Evolutionary conservation across 2,888 invertebrate species (phyloP).

Genomic region (Dicranocentrus wangi): DNA sequence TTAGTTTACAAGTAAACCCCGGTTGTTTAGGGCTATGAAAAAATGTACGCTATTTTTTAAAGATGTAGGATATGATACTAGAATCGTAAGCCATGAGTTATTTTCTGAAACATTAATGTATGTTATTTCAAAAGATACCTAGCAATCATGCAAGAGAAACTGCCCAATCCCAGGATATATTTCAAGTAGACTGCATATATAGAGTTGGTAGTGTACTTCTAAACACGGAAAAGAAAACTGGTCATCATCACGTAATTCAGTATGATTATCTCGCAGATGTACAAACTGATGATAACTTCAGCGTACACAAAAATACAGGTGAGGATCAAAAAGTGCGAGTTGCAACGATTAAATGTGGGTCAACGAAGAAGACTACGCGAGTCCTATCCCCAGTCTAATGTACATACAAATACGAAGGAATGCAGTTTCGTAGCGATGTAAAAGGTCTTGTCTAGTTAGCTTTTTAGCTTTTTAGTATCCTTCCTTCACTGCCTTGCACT

Average conservation of each 20-base stretch:
- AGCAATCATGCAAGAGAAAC: conserved; percentile 22
- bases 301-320: background rate
- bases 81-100: background rate
- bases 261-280: conserved; percentile 44
- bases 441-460: background rate
- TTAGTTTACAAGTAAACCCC: too few relatives aligned
- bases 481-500: too few relatives aligned
- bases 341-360: conserved; percentile 51
- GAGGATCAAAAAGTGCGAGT: conserved; percentile 52
- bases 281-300: conserved; percentile 15
- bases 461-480: too few relatives aligned
- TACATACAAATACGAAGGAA: background rate
- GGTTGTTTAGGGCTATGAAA: too few relatives aligned
- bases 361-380: conserved; percentile 19
- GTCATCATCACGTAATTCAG: conserved; percentile 59
- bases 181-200: too few relatives aligned
- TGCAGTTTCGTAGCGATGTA: background rate
- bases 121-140: conserved; percentile 6
- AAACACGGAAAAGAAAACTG: conserved; percentile 48
- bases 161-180: background rate
- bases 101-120: conserved; percentile 1
- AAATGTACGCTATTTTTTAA: too few relatives aligned
- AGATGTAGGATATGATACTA: conserved; percentile 10
- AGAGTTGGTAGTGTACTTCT: background rate
- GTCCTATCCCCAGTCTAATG: background rate